Evolutionary conservation across 2,113 vertebrate genomes (phyloP), one percentile per base, ranked within the genome.

Genomic region (Strix aluco): DNA sequence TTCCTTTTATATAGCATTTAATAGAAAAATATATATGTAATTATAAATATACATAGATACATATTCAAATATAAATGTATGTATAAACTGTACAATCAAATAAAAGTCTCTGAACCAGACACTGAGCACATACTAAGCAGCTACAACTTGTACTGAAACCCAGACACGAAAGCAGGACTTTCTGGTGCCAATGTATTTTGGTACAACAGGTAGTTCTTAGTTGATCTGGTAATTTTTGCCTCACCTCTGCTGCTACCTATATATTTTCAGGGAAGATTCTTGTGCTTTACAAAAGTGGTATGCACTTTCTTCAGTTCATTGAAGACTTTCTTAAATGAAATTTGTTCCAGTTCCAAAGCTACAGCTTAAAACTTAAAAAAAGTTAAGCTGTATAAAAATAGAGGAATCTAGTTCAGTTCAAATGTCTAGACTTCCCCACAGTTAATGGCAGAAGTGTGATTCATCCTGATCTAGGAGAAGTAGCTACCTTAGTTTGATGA

Each of bases 11-110:
- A 38, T 27, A 86, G 40, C 14, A 69, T 51, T 55, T 78, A 78
- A 55, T n/a, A 61, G n/a, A 47, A 52, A 52, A 71, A 65, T 16
- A 3, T 11, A 61, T 11, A 0, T 36, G 13, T 49, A 34, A 66
- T 44, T 62, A 49, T 61, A 58, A 91, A 70, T 55, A 7, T 15
- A 47, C 9, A 32, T 38, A 46, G 10, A 69, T 18, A 57, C 5
- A 36, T 47, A 62, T 62, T 27, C 2, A 46, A 78, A 62, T 70
- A 36, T 62, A 73, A 62, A 81, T 20, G 38, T 5, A 29, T 15
- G 4, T 55, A 72, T n/a, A 73, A 87, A 55, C 11, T 63, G 7
- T 63, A 52, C 1, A 16, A 21, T 26, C 0, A 0, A 82, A 69
- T 4, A 57, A 8, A 72, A 75, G 5, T 47, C 36, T 72, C n/a